Evolutionary conservation across 2,113 vertebrate genomes (phyloP), one percentile per base, ranked within the genome.

Genomic region (Bostrychus sinensis): DNA sequence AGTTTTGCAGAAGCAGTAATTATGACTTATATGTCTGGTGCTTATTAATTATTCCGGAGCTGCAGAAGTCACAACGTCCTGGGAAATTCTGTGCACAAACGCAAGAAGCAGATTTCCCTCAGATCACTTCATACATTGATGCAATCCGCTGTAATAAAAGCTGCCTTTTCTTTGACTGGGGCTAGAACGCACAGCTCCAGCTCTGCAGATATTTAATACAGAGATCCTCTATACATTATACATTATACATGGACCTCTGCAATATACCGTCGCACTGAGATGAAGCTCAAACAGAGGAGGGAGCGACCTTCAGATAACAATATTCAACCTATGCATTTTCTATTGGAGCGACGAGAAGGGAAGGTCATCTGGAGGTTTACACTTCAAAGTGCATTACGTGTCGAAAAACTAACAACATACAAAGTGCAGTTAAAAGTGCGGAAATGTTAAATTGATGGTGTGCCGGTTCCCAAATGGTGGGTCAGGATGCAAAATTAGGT

Each of bases 131-230:
- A 41, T 48, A 14, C 54, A 58, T 85, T 83, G 80, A 85, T 82
- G 80, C 83, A 86, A 82, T 77, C 51, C 56, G 39, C 34, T 83
- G 85, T 77, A 86, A 89, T 84, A 54, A 50, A 42, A 42, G 43
- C 25, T 32, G n/a, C n/a, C n/a, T n/a, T n/a, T n/a, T 43, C 70
- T 26, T 30, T 58, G 73, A 70, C 80, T 46, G 65, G 77, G 70
- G 66, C 41, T 42, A 73, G 56, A 66, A 82, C 22, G 61, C 57
- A 72, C 76, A 69, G 72, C 63, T 75, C 72, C 51, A 20, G 76
- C 66, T 58, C 81, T 73, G 82, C 77, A 85, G 88, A 86, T 87
- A 89, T 87, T 88, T 82, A 89, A 89, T 90, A 88, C 70, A 75
- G 78, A 66, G 53, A 56, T 53, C 39, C 70, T 38, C 73, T 72